Evolutionary conservation across 2,113 vertebrate species (phyloP), one percentile per base, ranked within the genome.

Genomic region (Dasyurus viverrinus): DNA sequence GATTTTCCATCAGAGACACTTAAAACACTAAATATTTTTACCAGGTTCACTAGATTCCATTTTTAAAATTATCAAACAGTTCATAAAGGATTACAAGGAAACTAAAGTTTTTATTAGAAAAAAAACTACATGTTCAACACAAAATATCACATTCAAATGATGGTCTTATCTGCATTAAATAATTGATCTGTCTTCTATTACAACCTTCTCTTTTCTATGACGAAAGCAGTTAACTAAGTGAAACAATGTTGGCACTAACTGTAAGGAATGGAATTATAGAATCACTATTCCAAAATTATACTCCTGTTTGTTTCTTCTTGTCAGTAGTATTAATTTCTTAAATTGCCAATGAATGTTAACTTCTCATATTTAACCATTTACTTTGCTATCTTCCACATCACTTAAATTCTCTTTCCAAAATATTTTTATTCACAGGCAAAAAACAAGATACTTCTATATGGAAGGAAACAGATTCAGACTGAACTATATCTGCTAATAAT

Each of bases 401-500:
- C 47, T 16, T 60, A 96, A 93, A 92, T 91, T 27, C 94, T 95
- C 89, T 84, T 30, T 95, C 94, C 91, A 95, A 26, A 55, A 48
- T 90, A 36, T 96, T 92, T 96, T 92, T 95, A 95, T 27, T 95
- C 91, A 89, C n/a, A 95, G 68, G 47, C 36, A 93, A 54, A 93
- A 84, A n/a, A 22, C 68, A 84, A 84, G 68, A n/a, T 42, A 42
- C 16, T 84, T 84, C n/a, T 30, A 57, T 11, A 57, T 55, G 42
- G 96, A 97, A 96, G 95, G 25, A 53, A 96, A 90, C 95, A 48
- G 60, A 76, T 92, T 48, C 25, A 95, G 92, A 60, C 48, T 97
- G 90, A 94, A 94, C 47, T 50, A 42, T 89, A 94, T 54, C 90
- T 94, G 90, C 42, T 84, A 84, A 22, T n/a, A 76, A 19, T 42